These are phyloP conservation scores for Thamnophis elegans DNA, from an alignment of 2,797 vertebrate species.

Conservation along the genomic window DNA sequence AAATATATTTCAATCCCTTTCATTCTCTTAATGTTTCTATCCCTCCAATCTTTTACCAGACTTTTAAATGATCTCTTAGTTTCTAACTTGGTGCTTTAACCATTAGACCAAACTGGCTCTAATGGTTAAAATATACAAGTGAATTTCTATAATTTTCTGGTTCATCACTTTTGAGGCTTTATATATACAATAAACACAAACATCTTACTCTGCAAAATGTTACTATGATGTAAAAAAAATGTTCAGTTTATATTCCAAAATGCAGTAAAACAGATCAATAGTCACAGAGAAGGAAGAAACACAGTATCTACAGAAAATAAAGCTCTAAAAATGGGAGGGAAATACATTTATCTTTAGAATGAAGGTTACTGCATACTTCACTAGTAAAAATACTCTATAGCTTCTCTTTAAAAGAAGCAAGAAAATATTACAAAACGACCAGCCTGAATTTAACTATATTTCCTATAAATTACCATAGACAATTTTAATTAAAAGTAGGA, in stretches of 20 bases:
- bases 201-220: background rate
- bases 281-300: background rate
- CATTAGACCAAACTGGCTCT: background rate
- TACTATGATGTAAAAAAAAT: background rate
- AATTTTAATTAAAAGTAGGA: constrained; percentile 27
- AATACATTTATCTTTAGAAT: background rate
- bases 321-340: background rate
- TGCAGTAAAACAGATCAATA: background rate
- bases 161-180: background rate
- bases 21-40: background rate
- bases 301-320: background rate
- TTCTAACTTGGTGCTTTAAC: too few species aligned
- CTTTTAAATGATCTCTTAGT: background rate
- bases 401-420: background rate
- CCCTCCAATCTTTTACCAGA: background rate
- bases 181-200: background rate
- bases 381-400: background rate
- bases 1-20: background rate
- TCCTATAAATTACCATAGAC: background rate
- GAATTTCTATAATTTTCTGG: background rate
- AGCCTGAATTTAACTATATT: background rate
- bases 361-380: background rate
- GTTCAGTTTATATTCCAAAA: background rate
- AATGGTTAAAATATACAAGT: background rate
- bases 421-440: background rate